Evolutionary conservation across 2,888 invertebrate genomes (phyloP), one percentile per base, ranked within the genome.

Genomic region (Odontocerum albicorne): DNA sequence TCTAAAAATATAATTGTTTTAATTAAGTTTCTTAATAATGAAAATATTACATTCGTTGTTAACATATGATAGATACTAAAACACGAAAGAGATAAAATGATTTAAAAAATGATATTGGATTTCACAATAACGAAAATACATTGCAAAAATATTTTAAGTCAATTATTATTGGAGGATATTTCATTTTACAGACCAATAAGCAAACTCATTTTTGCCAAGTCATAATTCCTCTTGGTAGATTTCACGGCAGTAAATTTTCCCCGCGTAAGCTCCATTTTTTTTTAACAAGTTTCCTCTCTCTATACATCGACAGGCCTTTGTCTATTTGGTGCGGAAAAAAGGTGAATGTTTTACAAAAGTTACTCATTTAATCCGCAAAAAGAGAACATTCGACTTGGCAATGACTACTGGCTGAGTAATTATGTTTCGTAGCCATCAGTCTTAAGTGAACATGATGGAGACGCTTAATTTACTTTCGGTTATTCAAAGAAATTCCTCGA

Each of bases 341-440:
- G 22, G n/a, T 13, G 22, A 21, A 21, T n/a, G n/a, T n/a, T n/a
- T n/a, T n/a, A 15, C 17, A 33, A 55, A 46, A 56, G 56, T 52
- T 52, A 56, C 44, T 53, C 42, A 49, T 53, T 49, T 39, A 39
- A 49, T 55, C 55, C 55, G 49, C 40, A 27, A 43, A 55, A 49
- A 36, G 43, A 35, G 36, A 44, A 44, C 44, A 51, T 51, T 51
- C 49, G 20, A 33, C 27, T 17, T 40, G 13, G 21, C 43, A 31
- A 13, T 31, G 32, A 32, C 39, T 32, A 17, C 27, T 17, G 45
- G 17, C 19, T 42, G 47, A 31, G 19, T 50, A 45, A 45, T 50
- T 44, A 50, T 55, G 45, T 44, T 39, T 45, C 39, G 55, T 45
- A 31, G 27, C 32, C 35, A 13, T 43, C 22, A 50, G 21, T 51